Percentiles rank a stretch among this genome's conserved stretches.
Evolutionary conservation across 92 coral and sea anemone species (phyloP).

Genomic region (Paramuricea clavata): DNA sequence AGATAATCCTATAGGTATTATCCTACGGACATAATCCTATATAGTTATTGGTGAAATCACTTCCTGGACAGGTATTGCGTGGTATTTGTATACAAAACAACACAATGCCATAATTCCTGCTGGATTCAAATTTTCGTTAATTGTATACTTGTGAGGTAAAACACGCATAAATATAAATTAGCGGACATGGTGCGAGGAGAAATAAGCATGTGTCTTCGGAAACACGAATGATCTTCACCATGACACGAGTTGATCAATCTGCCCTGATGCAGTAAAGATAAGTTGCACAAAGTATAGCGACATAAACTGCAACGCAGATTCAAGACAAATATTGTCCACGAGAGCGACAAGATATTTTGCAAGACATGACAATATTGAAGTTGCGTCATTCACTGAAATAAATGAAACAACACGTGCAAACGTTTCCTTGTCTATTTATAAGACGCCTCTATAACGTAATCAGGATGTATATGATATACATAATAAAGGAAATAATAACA

Average conservation of each 20-base stretch:
- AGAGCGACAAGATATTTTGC: neutral
- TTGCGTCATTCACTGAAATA: neutral
- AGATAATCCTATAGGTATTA: neutral
- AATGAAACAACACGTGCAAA: neutral
- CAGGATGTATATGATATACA: too few species aligned
- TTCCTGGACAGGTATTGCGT: neutral
- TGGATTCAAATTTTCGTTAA: neutral
- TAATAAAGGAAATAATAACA: too few species aligned
- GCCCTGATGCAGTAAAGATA: too few species aligned
- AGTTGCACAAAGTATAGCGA: neutral
- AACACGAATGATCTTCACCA: neutral
- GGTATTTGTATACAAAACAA: neutral
- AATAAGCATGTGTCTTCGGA: too few species aligned
- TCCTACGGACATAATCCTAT: neutral
- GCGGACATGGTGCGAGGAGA: too few species aligned
- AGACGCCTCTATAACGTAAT: too few species aligned
- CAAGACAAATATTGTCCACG: neutral
- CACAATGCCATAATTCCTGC: neutral
- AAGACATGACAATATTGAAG: neutral
- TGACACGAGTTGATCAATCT: neutral
- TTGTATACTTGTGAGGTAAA: neutral
- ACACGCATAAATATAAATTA: neutral
- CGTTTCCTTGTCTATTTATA: too few species aligned
- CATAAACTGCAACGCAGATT: neutral
- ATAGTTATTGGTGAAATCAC: neutral